Conservation (phyloP, 2,797 vertebrate genomes). For the Pangasius macronema region DNA sequence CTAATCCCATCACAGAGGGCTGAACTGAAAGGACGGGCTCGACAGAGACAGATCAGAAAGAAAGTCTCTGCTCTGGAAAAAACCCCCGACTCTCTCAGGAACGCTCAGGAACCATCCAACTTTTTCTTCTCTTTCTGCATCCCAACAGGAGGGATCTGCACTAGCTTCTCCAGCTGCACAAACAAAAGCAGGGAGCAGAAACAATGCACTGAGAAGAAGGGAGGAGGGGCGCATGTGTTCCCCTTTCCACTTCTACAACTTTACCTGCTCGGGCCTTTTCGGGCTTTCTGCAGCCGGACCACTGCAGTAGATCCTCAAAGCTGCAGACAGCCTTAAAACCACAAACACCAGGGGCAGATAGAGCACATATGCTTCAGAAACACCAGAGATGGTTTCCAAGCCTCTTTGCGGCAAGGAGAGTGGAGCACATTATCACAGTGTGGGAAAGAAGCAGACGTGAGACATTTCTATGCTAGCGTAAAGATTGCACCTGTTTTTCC, state of each 20-base stretch:
- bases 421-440: constrained; percentile 35
- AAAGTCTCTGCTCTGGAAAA: constrained; percentile 21
- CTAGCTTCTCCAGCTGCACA: constrained; percentile 77
- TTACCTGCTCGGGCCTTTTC: constrained; percentile 65
- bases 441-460: constrained; percentile 24
- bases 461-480: constrained; percentile 11
- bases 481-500: constrained; percentile 45
- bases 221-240: constrained; percentile 46
- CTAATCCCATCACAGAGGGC: constrained; percentile 56
- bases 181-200: constrained; percentile 71
- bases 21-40: constrained; percentile 50
- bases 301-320: not conserved
- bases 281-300: not conserved
- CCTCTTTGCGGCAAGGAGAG: constrained; percentile 43
- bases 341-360: constrained; percentile 36
- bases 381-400: constrained; percentile 40
- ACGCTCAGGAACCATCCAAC: constrained; percentile 31
- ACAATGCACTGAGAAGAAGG: constrained; percentile 66
- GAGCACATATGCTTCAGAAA: constrained; percentile 34
- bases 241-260: constrained; percentile 51
- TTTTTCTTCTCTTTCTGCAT: constrained; percentile 49
- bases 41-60: constrained; percentile 52
- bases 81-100: constrained; percentile 36
- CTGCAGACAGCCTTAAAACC: constrained; percentile 63
- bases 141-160: constrained; percentile 62